Percentiles rank a stretch among this genome's conserved stretches.
These are phyloP conservation scores for Glandiceps talaboti DNA, from an alignment of 53 echinoderm and acorn worm genomes.

Conservation along the genomic window DNA sequence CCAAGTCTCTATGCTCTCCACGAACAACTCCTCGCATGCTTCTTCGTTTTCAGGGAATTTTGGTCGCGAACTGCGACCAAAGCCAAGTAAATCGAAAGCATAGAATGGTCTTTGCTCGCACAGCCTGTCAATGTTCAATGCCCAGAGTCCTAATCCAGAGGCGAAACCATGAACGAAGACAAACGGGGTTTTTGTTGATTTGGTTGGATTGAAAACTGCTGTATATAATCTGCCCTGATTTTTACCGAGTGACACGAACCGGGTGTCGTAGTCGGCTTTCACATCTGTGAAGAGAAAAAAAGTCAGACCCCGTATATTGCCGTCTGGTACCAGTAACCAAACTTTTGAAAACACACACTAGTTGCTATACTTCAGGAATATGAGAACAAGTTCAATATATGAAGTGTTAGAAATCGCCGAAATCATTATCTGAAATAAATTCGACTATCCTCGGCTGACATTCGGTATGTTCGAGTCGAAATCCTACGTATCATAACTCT, in stretches of 20 bases:
- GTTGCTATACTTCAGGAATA: no score
- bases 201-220: conserved; percentile 27
- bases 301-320: no score
- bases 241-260: conserved; percentile 50
- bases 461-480: no score
- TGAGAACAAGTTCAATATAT: no score
- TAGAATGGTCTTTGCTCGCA: conserved; percentile 47
- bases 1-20: conserved; percentile 75
- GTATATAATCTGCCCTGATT: conserved; percentile 64
- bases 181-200: conserved; percentile 50
- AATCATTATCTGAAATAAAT: no score
- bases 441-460: no score
- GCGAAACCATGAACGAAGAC: conserved; percentile 88
- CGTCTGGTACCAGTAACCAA: no score
- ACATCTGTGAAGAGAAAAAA: no score
- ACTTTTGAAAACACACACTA: no score
- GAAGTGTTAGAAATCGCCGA: no score
- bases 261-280: conserved; percentile 44
- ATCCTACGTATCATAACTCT: no score
- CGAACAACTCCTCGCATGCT: conserved; percentile 59
- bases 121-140: conserved; percentile 57
- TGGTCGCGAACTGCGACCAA: conserved; percentile 73
- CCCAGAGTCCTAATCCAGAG: conserved; percentile 77
- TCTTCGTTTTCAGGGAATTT: conserved; percentile 43
- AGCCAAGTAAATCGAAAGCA: conserved; percentile 81